Conservation (phyloP, 2,113 vertebrate genomes). For the Bostrychus sinensis region DNA sequence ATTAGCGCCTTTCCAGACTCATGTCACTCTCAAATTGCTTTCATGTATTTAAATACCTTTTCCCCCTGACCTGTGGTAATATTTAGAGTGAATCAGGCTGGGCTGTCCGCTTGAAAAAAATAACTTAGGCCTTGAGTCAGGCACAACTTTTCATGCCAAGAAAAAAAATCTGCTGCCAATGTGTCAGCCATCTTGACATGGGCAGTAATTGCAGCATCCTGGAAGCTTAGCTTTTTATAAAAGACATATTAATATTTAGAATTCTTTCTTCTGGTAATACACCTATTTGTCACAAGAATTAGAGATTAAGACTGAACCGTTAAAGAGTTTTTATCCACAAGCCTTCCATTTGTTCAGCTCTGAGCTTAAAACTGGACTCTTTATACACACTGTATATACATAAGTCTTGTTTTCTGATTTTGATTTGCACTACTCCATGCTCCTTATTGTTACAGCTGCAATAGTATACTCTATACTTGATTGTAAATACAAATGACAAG, state of each 20-base stretch:
- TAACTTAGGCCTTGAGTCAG: constrained; percentile 34
- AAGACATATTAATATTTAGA: not conserved
- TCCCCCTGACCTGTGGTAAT: constrained; percentile 56
- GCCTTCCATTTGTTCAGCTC: too few relatives aligned
- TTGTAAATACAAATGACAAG: too few relatives aligned
- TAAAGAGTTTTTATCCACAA: too few relatives aligned
- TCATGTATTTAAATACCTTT: constrained; percentile 61
- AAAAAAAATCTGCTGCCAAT: constrained; percentile 30
- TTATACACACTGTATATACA: too few relatives aligned
- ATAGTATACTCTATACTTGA: too few relatives aligned
- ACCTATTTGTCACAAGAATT: not conserved
- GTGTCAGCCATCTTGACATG: constrained; percentile 42
- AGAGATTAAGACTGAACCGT: too few relatives aligned
- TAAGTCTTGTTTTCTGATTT: too few relatives aligned
- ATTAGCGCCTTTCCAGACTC: constrained; percentile 68
- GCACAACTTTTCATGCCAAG: constrained; percentile 46
- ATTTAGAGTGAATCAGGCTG: constrained; percentile 53
- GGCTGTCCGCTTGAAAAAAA: constrained; percentile 37
- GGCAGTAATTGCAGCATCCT: constrained; percentile 39
- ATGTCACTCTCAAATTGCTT: constrained; percentile 66
- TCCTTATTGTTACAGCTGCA: too few relatives aligned
- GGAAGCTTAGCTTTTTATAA: not conserved
- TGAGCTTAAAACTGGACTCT: too few relatives aligned
- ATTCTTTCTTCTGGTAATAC: not conserved
- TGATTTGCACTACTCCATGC: too few relatives aligned